Evolutionary conservation across 1,140 invertebrate genomes (phyloP).

Genomic region (Zaprionus camerounensis): DNA sequence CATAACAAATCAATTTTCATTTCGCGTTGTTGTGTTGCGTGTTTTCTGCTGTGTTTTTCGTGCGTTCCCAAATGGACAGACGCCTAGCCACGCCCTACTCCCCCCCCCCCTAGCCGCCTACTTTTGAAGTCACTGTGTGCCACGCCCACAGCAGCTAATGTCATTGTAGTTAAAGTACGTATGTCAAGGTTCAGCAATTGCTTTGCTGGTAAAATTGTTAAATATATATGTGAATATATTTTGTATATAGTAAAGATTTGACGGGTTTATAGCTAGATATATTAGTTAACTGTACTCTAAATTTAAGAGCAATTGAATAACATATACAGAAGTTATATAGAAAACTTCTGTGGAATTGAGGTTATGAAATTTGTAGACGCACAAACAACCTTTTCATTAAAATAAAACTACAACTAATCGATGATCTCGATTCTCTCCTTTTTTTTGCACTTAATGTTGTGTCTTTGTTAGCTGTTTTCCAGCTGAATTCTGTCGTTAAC

Average conservation of each 20-base stretch:
- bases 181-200: neutral
- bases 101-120: neutral
- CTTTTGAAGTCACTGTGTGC: neutral
- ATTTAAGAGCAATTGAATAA: neutral
- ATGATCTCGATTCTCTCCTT: neutral
- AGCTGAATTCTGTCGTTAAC: slow-evolving; percentile 1
- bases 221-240: neutral
- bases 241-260: neutral
- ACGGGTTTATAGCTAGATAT: neutral
- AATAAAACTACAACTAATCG: neutral
- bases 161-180: neutral
- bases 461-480: neutral
- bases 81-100: neutral
- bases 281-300: neutral
- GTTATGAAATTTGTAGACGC: too few species aligned
- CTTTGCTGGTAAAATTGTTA: neutral
- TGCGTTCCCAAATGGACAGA: slow-evolving; percentile 23
- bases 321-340: neutral
- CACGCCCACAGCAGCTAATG: slow-evolving; percentile 6
- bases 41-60: slow-evolving; percentile 37
- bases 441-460: neutral
- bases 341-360: too few species aligned
- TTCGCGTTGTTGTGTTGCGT: slow-evolving; percentile 43
- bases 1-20: slow-evolving; percentile 66
- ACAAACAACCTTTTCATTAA: neutral